Conservation (phyloP, 2,113 vertebrate species). For the Heliornis fulica region DNA sequence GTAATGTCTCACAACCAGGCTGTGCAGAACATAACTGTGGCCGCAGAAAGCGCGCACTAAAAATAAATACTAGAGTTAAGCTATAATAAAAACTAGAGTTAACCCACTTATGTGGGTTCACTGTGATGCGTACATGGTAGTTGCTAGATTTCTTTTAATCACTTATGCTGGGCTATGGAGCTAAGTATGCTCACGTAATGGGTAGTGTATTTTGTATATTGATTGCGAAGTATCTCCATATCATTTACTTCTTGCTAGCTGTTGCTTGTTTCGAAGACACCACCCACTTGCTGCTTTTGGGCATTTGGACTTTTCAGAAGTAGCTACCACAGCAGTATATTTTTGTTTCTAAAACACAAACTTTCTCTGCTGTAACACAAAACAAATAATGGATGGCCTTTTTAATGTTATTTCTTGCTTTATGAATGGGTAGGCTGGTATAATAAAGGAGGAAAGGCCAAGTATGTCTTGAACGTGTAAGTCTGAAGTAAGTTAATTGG, state of each 20-base stretch:
- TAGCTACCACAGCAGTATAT: neutral
- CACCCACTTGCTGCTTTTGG: neutral
- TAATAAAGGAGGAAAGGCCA: neutral
- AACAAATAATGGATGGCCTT: neutral
- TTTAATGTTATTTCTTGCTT: neutral
- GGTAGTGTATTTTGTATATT: neutral
- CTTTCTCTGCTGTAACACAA: neutral
- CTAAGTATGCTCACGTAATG: fast-evolving
- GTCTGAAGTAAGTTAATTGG: neutral
- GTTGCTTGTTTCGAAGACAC: neutral
- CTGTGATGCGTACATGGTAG: neutral
- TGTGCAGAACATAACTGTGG: neutral
- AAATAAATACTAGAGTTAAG: neutral
- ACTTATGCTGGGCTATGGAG: fast-evolving
- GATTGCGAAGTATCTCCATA: neutral
- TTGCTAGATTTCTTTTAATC: neutral
- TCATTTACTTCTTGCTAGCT: neutral
- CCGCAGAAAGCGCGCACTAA: fast-evolving
- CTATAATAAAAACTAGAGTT: no score
- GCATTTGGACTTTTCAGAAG: neutral
- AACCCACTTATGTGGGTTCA: neutral
- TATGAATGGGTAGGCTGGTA: neutral
- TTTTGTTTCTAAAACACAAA: neutral
- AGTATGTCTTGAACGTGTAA: neutral
- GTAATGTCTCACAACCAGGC: neutral